A percentile compares a stretch with the other conserved stretches of the same genome.
Evolutionary conservation across 1,140 invertebrate species (phyloP).

Genomic region (Cecropterus lyciades): DNA sequence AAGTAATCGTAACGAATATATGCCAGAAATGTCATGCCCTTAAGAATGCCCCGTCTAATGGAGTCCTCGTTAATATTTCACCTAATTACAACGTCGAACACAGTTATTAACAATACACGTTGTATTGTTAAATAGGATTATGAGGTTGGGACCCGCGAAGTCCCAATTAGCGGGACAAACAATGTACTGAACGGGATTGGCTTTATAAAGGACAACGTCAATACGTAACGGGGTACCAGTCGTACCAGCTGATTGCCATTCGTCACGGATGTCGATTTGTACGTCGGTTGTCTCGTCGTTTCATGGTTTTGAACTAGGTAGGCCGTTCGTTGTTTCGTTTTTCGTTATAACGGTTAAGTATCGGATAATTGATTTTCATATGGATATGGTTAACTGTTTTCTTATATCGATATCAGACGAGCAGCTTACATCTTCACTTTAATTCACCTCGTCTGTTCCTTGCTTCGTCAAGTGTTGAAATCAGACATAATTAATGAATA

Average conservation of each 20-base stretch:
- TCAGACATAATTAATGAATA: no score
- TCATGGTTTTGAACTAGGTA: background rate
- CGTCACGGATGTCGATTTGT: slow-evolving; percentile 14
- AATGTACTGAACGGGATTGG: slow-evolving; percentile 3
- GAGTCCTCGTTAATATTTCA: slow-evolving; percentile 19
- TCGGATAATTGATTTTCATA: no score
- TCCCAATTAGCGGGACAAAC: slow-evolving; percentile 17
- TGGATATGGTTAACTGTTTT: no score
- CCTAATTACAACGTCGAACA: slow-evolving; percentile 18
- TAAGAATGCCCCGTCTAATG: background rate
- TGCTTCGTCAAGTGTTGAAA: no score
- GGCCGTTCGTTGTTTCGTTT: no score
- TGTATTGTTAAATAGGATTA: slow-evolving; percentile 12
- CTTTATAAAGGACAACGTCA: slow-evolving; percentile 14
- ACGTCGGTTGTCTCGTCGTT: slow-evolving; percentile 9
- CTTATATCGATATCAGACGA: no score
- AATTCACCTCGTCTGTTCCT: no score
- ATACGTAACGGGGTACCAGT: slow-evolving; percentile 4
- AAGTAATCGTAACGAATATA: no score
- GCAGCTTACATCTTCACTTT: no score
- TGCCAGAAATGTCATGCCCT: no score
- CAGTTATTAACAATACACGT: slow-evolving; percentile 5
- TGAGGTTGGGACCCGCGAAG: background rate
- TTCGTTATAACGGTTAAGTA: no score
- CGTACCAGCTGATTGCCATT: slow-evolving; percentile 1